phyloP scores from a whole-genome alignment of 2,888 invertebrate species.

The Lithophane socia region DNA sequence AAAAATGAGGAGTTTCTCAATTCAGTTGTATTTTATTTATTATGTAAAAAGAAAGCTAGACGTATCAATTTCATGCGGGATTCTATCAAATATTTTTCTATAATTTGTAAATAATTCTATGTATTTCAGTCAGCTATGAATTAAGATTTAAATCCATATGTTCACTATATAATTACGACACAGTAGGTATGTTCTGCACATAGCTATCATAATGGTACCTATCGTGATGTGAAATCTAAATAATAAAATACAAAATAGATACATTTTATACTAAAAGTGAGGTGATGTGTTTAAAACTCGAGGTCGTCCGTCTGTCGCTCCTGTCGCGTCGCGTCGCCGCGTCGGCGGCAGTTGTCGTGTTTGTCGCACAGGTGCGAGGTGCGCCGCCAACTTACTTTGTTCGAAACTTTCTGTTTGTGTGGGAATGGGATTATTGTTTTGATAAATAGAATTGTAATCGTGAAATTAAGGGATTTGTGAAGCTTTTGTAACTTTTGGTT shows the following conservation, averaged over 20 bases:
- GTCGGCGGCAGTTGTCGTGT: conserved; percentile 26
- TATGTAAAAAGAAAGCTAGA: too few relatives aligned
- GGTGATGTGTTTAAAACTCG: conserved; percentile 35
- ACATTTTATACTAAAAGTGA: conserved; percentile 8
- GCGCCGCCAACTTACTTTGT: conserved; percentile 50
- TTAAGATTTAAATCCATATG: neutral
- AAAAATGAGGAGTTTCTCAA: too few relatives aligned
- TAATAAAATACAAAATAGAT: conserved; percentile 12
- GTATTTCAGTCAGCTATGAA: neutral
- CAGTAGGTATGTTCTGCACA: neutral
- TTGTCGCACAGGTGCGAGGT: conserved; percentile 64
- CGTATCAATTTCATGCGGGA: neutral
- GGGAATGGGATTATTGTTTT: conserved; percentile 30
- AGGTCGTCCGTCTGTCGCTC: conserved; percentile 21
- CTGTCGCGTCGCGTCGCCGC: conserved; percentile 24
- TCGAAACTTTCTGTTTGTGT: conserved; percentile 52
- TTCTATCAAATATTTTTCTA: neutral
- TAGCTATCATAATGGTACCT: too few relatives aligned
- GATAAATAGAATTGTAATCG: conserved; percentile 31
- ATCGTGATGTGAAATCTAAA: neutral
- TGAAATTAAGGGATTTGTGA: neutral
- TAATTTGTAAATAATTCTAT: neutral
- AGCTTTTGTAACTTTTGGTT: neutral
- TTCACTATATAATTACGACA: neutral
- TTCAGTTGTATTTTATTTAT: too few relatives aligned